Evolutionary conservation across 2,113 vertebrate genomes (phyloP), one percentile per base, ranked within the genome.

Genomic region (Tragelaphus imberbis): DNA sequence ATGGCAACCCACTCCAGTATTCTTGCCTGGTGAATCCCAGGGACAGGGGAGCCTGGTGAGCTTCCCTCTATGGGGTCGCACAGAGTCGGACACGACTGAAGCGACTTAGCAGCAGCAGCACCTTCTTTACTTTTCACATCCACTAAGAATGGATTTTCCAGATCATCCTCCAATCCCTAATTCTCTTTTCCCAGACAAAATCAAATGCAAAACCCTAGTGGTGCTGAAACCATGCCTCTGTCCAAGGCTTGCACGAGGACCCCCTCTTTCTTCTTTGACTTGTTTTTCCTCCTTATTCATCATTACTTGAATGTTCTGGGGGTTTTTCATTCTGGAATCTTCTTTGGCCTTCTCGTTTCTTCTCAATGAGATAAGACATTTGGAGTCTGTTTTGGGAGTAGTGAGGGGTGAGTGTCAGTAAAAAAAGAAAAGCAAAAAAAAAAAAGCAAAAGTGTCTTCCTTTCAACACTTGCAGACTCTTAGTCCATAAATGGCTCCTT

Each of bases 201-300:
- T 3, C 28, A 51, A 33, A 28, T 0, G 12, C 4, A 1, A 1
- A 5, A 15, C 5, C 2, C 19, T 0, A 3, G 10, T 27, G 6
- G 16, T 2, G 63, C 40, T 5, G 4, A 33, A 10, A 21, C 28
- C 61, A 0, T 2, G 28, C 36, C 77, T 51, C 10, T 0, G 0
- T 7, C 30, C 12, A 5, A 30, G 33, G 15, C 7, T 6, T 23
- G 11, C 91, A 3, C 5, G 1, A 1, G 44, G 44, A 16, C 40
- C 4, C 4, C 1, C 23, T 9, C 14, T 28, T 27, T 23, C 56
- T 15, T n/a, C 75, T 7, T 12, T 1, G 8, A 27, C 23, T 33
- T 16, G 19, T 13, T 27, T 12, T 51, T 12, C 2, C 27, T 82
- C 56, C 63, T 59, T n/a, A 13, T 51, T 44, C 15, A 8, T 30